Base-by-base conservation (phyloP, 2,113 vertebrate species). In the Aramus guarauna region DNA sequence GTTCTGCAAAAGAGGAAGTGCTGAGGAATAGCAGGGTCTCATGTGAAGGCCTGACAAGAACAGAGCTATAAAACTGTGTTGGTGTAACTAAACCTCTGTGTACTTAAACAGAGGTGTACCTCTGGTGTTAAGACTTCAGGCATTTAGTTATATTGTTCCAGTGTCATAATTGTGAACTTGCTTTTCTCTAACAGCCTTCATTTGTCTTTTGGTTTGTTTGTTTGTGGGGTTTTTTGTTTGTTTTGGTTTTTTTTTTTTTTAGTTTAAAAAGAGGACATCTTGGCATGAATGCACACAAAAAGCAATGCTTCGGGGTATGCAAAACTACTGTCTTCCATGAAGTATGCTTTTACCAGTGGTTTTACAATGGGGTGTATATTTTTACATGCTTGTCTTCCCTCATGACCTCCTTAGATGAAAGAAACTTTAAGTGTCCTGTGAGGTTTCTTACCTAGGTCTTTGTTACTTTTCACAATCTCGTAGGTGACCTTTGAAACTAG, bases 261-360 rank as follows among this genome's bases (percentile, higher is more conserved):
- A 8, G n/a, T 43, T 67, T 75, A 48, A 36, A 53, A 83, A 32
- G 6, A 2, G 4, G 30, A 9, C 3, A 12, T 64, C 43, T 68
- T 43, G 48, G 32, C 55, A 50, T 5, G 43, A 71, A 26, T 1
- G 1, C 26, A 4, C 12, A 19, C 26, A 52, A 74, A 72, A 88
- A 76, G 26, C 41, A 26, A 3, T 53, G 48, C 24, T 71, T 69
- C 20, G 15, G 22, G 50, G 9, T 47, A 26, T 63, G n/a, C 22
- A 18, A 15, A 84, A 15, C 20, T n/a, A 8, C 43, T 19, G 36
- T 56, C 10, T 8, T 13, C 6, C 1, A 0, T n/a, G 69, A n/a
- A 60, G 30, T 60, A 62, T 81, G n/a, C 48, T 37, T 88, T 26
- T 56, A 62, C 16, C 15, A 11, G 39, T 52, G 75, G 21, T 75